These are phyloP conservation scores for Takifugu rubripes DNA, from an alignment of 2,797 vertebrate genomes.

Conservation along the genomic window DNA sequence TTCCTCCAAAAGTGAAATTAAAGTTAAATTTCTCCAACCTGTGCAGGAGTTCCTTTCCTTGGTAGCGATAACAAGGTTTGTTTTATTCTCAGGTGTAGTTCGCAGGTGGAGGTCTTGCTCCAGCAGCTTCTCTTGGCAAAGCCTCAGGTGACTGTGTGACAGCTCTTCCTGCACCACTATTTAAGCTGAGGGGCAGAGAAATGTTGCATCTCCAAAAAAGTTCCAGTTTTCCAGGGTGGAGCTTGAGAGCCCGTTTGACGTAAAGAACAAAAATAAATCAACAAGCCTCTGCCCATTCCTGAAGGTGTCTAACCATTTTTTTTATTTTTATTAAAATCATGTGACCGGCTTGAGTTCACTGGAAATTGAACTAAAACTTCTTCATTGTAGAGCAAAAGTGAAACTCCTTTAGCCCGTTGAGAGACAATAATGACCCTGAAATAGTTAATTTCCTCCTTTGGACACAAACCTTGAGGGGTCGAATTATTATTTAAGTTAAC, in stretches of 20 bases:
- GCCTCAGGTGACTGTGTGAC: slow-evolving; percentile 16
- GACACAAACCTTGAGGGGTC: too few relatives aligned
- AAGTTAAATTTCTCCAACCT: too few relatives aligned
- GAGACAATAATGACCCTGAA: too few relatives aligned
- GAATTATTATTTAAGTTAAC: too few relatives aligned
- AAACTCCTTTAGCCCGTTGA: not conserved
- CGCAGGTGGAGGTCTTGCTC: not conserved
- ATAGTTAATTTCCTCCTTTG: too few relatives aligned
- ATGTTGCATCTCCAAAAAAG: too few relatives aligned
- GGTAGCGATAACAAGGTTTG: not conserved
- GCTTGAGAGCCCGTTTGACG: not conserved
- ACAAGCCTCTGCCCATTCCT: too few relatives aligned
- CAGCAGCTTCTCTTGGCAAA: not conserved
- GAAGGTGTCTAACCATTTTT: too few relatives aligned
- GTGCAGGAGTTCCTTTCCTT: not conserved
- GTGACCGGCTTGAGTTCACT: too few relatives aligned
- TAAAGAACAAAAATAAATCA: not conserved
- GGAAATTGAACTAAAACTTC: not conserved
- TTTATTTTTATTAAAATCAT: too few relatives aligned
- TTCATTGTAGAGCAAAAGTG: not conserved
- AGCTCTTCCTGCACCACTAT: slow-evolving; percentile 23
- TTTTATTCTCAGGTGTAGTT: not conserved
- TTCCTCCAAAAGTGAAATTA: too few relatives aligned
- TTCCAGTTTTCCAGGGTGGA: not conserved
- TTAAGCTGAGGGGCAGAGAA: slow-evolving; percentile 20